A percentile compares a stretch with the other conserved stretches of the same genome.
These are phyloP conservation scores for Ophthalmolycus amberensis DNA, from an alignment of 2,113 vertebrate species.

Conservation along the genomic window DNA sequence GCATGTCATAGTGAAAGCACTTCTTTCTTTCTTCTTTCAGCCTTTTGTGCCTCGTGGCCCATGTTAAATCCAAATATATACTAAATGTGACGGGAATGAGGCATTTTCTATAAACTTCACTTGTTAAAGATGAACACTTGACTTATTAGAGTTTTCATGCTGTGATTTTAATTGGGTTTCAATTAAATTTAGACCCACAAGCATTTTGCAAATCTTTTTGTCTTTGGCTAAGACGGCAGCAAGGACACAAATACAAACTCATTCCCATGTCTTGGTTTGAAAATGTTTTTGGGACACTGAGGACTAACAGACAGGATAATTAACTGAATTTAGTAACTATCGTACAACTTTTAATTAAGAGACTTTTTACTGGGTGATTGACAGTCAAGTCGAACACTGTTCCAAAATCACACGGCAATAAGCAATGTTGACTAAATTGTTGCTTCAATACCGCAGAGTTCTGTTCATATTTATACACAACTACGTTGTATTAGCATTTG, in stretches of 20 bases:
- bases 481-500: neutral
- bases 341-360: slow-evolving; percentile 26
- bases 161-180: slow-evolving; percentile 72
- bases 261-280: slow-evolving; percentile 10
- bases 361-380: slow-evolving; percentile 8
- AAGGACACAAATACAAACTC: slow-evolving; percentile 46
- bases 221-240: slow-evolving; percentile 36
- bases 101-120: slow-evolving; percentile 50
- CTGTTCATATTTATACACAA: neutral
- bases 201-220: slow-evolving; percentile 51
- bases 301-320: slow-evolving; percentile 17
- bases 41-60: neutral
- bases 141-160: slow-evolving; percentile 65
- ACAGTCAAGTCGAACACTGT: neutral
- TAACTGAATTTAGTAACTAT: slow-evolving; percentile 29
- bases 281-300: slow-evolving; percentile 25
- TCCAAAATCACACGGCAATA: neutral
- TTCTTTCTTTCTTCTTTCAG: slow-evolving; percentile 12
- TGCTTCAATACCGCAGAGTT: neutral
- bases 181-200: slow-evolving; percentile 67
- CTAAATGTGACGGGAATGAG: slow-evolving; percentile 30
- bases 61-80: slow-evolving; percentile 41
- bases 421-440: neutral
- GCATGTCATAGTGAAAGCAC: neutral
- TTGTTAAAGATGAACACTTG: slow-evolving; percentile 45